A percentile compares a stretch with the other conserved stretches of the same genome.
These are phyloP conservation scores for Drosophila nikananu DNA, from an alignment of 1,140 invertebrate genomes.

Conservation along the genomic window DNA sequence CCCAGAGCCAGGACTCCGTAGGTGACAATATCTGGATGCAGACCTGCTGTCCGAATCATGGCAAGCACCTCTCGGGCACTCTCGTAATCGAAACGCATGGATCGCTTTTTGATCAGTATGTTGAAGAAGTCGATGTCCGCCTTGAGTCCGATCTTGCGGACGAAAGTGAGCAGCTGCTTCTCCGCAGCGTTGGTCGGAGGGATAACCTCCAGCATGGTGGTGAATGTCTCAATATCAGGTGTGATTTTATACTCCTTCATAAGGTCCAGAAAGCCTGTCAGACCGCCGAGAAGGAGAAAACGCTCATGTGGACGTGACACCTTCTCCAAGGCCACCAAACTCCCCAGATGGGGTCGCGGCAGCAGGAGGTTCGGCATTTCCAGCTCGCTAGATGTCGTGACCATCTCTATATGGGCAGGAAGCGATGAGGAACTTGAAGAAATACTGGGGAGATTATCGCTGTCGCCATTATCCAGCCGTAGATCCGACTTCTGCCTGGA, in stretches of 20 bases:
- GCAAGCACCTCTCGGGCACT: slow-evolving; percentile 89
- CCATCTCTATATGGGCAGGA: slow-evolving; percentile 36
- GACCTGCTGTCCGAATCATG: slow-evolving; percentile 87
- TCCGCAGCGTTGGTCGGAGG: slow-evolving; percentile 89
- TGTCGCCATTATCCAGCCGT: background rate
- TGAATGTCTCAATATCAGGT: slow-evolving; percentile 93
- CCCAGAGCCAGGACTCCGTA: slow-evolving; percentile 94
- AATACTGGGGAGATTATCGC: slow-evolving; percentile 7
- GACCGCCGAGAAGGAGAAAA: slow-evolving; percentile 93
- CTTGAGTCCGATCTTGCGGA: slow-evolving; percentile 87
- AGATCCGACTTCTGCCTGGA: background rate
- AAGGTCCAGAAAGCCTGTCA: slow-evolving; percentile 89
- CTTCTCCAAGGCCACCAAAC: slow-evolving; percentile 87
- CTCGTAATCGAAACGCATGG: slow-evolving; percentile 88
- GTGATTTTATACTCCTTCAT: slow-evolving; percentile 89
- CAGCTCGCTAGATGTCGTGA: slow-evolving; percentile 15
- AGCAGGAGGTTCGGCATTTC: slow-evolving; percentile 88
- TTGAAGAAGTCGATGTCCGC: slow-evolving; percentile 94
- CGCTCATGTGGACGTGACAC: slow-evolving; percentile 88
- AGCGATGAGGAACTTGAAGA: background rate
- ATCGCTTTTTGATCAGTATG: slow-evolving; percentile 92
- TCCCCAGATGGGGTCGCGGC: slow-evolving; percentile 86
- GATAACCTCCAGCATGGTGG: slow-evolving; percentile 90
- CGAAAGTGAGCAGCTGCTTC: slow-evolving; percentile 87
- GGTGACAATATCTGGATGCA: slow-evolving; percentile 92